Conservation (phyloP, 2,113 vertebrate species). For the Limnothrissa miodon region DNA sequence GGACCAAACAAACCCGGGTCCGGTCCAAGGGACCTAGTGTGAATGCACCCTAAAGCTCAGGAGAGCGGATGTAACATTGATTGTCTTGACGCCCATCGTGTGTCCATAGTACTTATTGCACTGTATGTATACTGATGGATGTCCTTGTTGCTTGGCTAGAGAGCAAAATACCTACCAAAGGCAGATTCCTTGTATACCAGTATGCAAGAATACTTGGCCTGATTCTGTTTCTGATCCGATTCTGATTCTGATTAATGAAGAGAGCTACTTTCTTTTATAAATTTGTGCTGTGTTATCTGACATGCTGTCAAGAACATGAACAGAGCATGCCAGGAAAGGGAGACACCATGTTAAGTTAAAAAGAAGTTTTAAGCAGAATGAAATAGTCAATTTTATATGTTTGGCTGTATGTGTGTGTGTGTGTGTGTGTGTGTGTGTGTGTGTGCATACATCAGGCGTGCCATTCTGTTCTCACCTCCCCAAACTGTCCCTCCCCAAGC, state of each 20-base stretch:
- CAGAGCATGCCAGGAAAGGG: neutral
- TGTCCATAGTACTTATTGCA: too few relatives aligned
- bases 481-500: slow-evolving; percentile 83
- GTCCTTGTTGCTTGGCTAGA: too few relatives aligned
- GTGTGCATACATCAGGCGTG: neutral
- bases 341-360: neutral
- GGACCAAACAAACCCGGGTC: too few relatives aligned
- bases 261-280: neutral
- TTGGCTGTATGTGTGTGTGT: neutral
- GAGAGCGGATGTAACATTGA: too few relatives aligned
- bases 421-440: neutral
- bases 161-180: too few relatives aligned
- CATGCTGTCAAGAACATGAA: neutral
- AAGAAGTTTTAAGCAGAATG: neutral
- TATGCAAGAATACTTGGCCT: too few relatives aligned
- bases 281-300: neutral
- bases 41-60: too few relatives aligned
- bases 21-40: too few relatives aligned
- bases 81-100: too few relatives aligned
- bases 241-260: neutral
- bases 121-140: too few relatives aligned
- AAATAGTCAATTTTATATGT: neutral
- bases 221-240: too few relatives aligned
- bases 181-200: too few relatives aligned
- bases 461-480: slow-evolving; percentile 68